These are phyloP conservation scores for Spea bombifrons DNA, from an alignment of 2,113 vertebrate genomes.

Conservation along the genomic window DNA sequence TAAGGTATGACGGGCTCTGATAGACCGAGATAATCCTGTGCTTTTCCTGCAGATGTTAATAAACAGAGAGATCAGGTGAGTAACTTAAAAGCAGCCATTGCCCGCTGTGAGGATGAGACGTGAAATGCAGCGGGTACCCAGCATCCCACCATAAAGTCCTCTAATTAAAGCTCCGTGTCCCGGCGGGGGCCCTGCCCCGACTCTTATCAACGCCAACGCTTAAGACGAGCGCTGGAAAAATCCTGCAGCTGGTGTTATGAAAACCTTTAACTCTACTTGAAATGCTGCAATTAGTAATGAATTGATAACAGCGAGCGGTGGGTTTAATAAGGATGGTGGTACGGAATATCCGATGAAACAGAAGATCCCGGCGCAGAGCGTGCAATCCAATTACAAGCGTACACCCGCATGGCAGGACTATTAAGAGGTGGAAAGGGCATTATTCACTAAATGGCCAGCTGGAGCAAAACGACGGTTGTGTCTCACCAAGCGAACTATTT, in stretches of 20 bases:
- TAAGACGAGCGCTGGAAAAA: neutral
- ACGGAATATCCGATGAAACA: too few relatives aligned
- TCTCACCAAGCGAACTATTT: too few relatives aligned
- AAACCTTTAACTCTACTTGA: neutral
- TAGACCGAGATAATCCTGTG: too few relatives aligned
- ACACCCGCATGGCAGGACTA: too few relatives aligned
- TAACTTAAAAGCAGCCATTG: neutral
- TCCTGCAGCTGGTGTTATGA: neutral
- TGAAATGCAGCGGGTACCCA: neutral
- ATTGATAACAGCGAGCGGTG: neutral
- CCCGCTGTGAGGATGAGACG: neutral
- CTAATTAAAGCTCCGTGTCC: conserved; percentile 9
- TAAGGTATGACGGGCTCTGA: too few relatives aligned
- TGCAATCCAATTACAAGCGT: too few relatives aligned
- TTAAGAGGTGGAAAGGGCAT: too few relatives aligned
- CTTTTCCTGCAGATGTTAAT: too few relatives aligned
- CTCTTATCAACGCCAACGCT: neutral
- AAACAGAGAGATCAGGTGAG: too few relatives aligned
- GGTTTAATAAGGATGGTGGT: neutral
- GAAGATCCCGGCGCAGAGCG: neutral
- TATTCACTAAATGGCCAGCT: too few relatives aligned
- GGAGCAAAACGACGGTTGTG: too few relatives aligned
- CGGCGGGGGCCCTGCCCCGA: neutral
- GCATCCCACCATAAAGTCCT: neutral
- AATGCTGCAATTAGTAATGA: conserved; percentile 11